A percentile compares a stretch with the other conserved stretches of the same genome.
These are phyloP conservation scores for Glomeris maerens DNA, from an alignment of 1,140 invertebrate genomes.

Conservation along the genomic window DNA sequence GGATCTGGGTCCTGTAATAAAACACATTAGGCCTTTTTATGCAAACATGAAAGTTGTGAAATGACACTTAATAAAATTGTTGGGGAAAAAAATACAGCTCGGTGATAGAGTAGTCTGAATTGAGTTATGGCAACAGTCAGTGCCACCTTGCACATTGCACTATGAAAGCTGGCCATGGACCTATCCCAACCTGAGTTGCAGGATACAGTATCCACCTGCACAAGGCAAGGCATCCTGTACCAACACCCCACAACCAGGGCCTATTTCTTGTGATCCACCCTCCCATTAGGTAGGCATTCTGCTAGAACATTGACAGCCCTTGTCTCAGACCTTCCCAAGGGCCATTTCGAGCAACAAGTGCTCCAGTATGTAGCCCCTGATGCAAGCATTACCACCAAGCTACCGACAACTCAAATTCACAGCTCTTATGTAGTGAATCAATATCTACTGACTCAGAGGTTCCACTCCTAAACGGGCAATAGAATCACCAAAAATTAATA, in stretches of 20 bases:
- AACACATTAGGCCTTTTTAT: too few relatives aligned
- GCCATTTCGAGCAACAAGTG: slow-evolving; percentile 11
- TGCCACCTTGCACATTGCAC: slow-evolving; percentile 22
- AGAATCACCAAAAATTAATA: too few relatives aligned
- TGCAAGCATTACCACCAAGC: slow-evolving; percentile 21
- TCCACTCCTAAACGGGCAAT: too few relatives aligned
- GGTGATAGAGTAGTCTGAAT: slow-evolving; percentile 26
- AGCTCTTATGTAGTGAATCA: too few relatives aligned
- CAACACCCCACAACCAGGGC: slow-evolving; percentile 10
- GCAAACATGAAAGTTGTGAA: too few relatives aligned
- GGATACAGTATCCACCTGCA: slow-evolving; percentile 15
- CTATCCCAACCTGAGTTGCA: slow-evolving; percentile 16
- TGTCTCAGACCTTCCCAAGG: slow-evolving; percentile 25
- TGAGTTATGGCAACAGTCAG: slow-evolving; percentile 20
- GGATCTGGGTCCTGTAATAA: too few relatives aligned
- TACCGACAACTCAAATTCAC: too few relatives aligned
- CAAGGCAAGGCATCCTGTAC: slow-evolving; percentile 16
- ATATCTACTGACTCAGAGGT: too few relatives aligned
- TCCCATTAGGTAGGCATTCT: slow-evolving; percentile 18
- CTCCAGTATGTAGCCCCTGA: slow-evolving; percentile 22
- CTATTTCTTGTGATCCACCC: slow-evolving; percentile 21
- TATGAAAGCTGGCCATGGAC: slow-evolving; percentile 20
- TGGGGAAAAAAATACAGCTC: not conserved
- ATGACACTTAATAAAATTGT: too few relatives aligned
- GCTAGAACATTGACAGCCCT: slow-evolving; percentile 19